Conservation (phyloP, 2,888 invertebrate species). For the Apodemia duryi region DNA sequence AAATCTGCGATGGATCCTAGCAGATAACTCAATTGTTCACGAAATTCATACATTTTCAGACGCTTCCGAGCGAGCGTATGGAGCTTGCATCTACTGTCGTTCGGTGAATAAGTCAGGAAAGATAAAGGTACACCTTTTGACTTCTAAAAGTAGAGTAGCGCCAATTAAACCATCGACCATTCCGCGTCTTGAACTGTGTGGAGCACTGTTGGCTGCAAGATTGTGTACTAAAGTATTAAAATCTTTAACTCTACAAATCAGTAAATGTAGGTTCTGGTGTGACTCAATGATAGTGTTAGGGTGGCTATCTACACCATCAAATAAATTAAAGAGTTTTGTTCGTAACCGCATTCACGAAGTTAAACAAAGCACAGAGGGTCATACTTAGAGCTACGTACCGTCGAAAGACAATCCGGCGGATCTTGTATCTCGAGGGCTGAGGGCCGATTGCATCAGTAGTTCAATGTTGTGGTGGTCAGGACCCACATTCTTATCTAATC, state of each 20-base stretch:
- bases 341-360: not conserved
- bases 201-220: conserved; percentile 23
- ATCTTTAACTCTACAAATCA: not conserved
- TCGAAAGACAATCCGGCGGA: conserved; percentile 19
- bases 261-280: conserved; percentile 17
- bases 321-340: conserved; percentile 13
- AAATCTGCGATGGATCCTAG: conserved; percentile 31
- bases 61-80: conserved; percentile 34
- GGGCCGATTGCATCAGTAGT: conserved; percentile 23
- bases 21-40: conserved; percentile 9
- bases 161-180: conserved; percentile 26
- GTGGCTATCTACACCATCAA: conserved; percentile 14
- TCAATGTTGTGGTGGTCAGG: not conserved
- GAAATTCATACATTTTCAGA: conserved; percentile 37
- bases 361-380: not conserved
- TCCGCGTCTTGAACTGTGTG: conserved; percentile 27
- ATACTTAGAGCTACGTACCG: not conserved
- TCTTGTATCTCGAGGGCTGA: conserved; percentile 22
- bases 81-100: conserved; percentile 32
- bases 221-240: conserved; percentile 20
- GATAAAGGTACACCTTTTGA: conserved; percentile 21
- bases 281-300: conserved; percentile 11
- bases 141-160: conserved; percentile 4
- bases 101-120: conserved; percentile 11
- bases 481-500: not conserved